phyloP scores from a whole-genome alignment of 1,140 invertebrate genomes.

The Drosophila gunungcola region DNA sequence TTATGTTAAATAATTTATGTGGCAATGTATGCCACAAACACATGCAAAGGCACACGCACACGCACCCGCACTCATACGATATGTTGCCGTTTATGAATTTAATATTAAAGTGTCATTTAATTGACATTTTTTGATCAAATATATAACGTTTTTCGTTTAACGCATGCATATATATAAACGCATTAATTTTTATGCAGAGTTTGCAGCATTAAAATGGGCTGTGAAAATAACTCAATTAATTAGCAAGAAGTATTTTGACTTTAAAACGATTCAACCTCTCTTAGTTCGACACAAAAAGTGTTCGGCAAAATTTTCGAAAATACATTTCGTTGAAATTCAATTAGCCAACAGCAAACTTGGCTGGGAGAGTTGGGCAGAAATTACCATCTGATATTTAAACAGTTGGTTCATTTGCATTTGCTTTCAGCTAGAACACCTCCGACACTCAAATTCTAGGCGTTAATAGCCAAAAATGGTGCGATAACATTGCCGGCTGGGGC shows the following conservation, averaged over 20 bases:
- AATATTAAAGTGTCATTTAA: constrained; percentile 82
- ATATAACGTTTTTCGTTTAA: constrained; percentile 41
- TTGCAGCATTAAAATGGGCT: constrained; percentile 48
- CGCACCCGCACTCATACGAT: not conserved
- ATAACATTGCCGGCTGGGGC: constrained; percentile 19
- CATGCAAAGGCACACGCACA: not conserved
- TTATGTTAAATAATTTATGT: constrained; percentile 79
- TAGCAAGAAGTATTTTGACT: constrained; percentile 61
- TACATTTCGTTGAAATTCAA: constrained; percentile 52
- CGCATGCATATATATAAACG: constrained; percentile 47
- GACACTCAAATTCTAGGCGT: constrained; percentile 24
- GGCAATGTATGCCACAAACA: constrained; percentile 46
- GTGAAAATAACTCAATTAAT: constrained; percentile 70
- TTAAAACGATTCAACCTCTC: constrained; percentile 49
- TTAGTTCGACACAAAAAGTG: constrained; percentile 19
- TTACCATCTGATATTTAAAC: constrained; percentile 65
- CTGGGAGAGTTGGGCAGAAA: not conserved
- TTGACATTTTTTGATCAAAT: constrained; percentile 58
- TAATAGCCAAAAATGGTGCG: constrained; percentile 55
- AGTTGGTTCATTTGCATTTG: constrained; percentile 76
- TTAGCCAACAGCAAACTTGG: constrained; percentile 23
- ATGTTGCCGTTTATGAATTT: constrained; percentile 75
- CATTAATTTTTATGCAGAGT: constrained; percentile 47
- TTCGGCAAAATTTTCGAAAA: constrained; percentile 32
- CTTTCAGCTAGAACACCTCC: constrained; percentile 67